Base-by-base conservation (phyloP, 2,113 vertebrate genomes). In the Coturnix japonica region DNA sequence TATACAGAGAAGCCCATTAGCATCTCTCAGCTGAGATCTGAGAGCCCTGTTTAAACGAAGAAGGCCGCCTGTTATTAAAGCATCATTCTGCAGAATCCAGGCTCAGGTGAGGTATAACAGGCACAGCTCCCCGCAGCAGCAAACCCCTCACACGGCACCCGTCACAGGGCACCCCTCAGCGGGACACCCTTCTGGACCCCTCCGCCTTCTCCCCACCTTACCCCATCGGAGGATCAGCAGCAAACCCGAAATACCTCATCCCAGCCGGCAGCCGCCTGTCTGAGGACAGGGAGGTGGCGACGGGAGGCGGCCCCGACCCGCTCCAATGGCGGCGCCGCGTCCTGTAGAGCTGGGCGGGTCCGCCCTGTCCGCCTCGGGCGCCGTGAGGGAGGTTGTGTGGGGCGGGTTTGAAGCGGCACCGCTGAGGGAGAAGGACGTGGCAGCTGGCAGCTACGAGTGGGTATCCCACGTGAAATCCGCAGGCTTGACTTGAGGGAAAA, bases 381-480 rank as follows among this genome's bases (percentile, higher is more conserved):
- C 3, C 22, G 47, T 1, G 13, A 4, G 31, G 25, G 41, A 8
- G 37, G 37, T 37, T 47, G 46, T 47, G 46, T 49, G 47, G 25
- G 31, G 2, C 1, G 9, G 43, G 3, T 18, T 4, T 15, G 46
- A 31, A 79, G 1, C 13, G 72, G 23, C 17, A 0, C 26, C 31
- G 6, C 22, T 5, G 20, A 5, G 33, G 16, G 14, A 25, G 39
- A 4, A 8, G 31, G 33, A 17, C 3, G 13, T 1, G 26, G 66
- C 15, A 44, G 37, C 3, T 4, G 26, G 7, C n/a, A 13, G 41
- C 8, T 14, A 14, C 1, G 19, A 7, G 49, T 0, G 13, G 17
- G 6, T 70, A 1, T 30, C n/a, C 21, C 13, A 4, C 46, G 0
- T 8, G 0, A 7, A 28, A 21, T 3, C 31, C 67, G 3, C 3